Evolutionary conservation across 2,797 vertebrate species (phyloP), one percentile per base, ranked within the genome.

Genomic region (Caiman crocodilus): DNA sequence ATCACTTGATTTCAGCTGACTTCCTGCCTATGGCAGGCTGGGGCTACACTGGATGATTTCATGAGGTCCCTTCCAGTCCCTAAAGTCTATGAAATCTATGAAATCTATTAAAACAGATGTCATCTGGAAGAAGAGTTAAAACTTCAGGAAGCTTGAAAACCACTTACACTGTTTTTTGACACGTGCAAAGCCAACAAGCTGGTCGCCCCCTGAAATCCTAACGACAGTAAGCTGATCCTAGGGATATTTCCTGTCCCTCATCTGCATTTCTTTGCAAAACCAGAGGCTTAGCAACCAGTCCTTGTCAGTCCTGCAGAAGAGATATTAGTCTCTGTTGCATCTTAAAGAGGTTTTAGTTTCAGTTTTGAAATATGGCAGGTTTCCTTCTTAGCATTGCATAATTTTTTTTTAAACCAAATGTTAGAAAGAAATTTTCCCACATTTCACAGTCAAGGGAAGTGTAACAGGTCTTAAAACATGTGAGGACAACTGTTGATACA

Each of bases 381-480:
- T 94, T 90, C 25, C 87, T 91, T 89, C 76, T 55, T 67, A 69
- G 56, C 57, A 71, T 85, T 85, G 84, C 87, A 87, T 32, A 82
- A 84, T 20, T 75, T 15, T 26, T 64, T 82, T 60, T 88, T 80
- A 77, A 73, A 87, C 79, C 25, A 92, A 90, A 69, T 35, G 15
- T 21, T 91, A 88, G 61, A 79, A 86, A 85, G 9, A 8, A 58
- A n/a, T 89, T 78, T 61, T 82, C 28, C 32, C 55, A 60, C 14
- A 60, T 92, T 91, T 90, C 79, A 83, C 77, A 88, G 42, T 50
- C 88, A 57, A 87, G 93, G 57, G 10, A 30, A 88, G 73, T 0
- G 0, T 58, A 30, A 84, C 28, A 56, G 42, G 10, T 21, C 25
- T 23, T 75, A 42, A 75, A 84, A 75, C 59, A 18, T 55, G 4